A percentile compares a stretch with the other conserved stretches of the same genome.
Evolutionary conservation across 2,113 vertebrate species (phyloP).

Genomic region (Erythrocercus mccallii): DNA sequence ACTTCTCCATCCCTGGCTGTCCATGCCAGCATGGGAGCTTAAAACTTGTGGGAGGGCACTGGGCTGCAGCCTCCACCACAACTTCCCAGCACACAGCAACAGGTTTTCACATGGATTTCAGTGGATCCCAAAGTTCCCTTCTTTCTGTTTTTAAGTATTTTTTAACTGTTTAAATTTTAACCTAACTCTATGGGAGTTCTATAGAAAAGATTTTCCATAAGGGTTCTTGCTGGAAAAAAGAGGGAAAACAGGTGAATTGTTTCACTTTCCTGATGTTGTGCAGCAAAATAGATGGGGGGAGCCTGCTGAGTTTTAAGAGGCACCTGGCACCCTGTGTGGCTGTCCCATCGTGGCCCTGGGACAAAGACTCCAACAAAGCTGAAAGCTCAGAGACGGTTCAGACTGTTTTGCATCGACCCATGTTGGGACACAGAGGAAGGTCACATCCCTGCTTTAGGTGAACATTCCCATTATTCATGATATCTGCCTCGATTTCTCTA

Average conservation of each 20-base stretch:
- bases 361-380: neutral
- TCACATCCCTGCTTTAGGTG: neutral
- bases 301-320: neutral
- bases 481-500: neutral
- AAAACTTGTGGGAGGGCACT: neutral
- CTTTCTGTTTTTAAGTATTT: neutral
- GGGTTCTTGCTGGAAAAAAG: neutral
- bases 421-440: rapidly evolving
- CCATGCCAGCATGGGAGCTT: neutral
- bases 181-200: neutral
- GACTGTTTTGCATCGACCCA: neutral
- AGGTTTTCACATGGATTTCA: neutral
- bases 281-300: neutral
- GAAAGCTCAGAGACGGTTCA: neutral
- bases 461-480: neutral
- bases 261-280: neutral
- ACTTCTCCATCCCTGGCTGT: neutral
- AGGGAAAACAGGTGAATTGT: neutral
- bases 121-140: neutral
- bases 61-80: neutral
- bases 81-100: neutral
- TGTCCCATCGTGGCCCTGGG: neutral
- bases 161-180: neutral
- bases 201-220: neutral
- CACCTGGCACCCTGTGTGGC: neutral